Evolutionary conservation across 2,888 invertebrate species (phyloP).

Genomic region (Achlya flavicornis): DNA sequence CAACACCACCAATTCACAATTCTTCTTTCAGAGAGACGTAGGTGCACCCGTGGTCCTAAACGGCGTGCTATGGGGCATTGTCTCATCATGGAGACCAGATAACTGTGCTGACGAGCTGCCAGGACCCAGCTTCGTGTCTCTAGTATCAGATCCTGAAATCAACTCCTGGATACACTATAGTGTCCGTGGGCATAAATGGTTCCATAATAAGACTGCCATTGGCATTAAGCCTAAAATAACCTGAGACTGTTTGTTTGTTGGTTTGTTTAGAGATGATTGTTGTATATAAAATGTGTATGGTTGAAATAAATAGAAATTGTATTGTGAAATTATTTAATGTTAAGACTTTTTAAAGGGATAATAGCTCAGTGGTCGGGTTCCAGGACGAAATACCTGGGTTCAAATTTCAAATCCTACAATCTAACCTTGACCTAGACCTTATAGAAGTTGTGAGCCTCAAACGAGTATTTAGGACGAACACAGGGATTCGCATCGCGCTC

Average conservation of each 20-base stretch:
- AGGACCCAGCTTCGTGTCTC: conserved; percentile 49
- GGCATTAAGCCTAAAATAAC: neutral
- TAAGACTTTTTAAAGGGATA: no score
- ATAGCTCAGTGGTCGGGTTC: no score
- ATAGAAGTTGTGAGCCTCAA: no score
- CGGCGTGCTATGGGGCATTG: conserved; percentile 61
- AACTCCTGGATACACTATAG: conserved; percentile 60
- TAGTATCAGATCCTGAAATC: conserved; percentile 51
- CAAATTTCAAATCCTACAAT: no score
- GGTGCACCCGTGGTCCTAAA: conserved; percentile 69
- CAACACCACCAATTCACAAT: no score
- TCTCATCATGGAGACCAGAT: conserved; percentile 60
- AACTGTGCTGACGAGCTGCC: conserved; percentile 46
- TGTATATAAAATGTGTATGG: no score
- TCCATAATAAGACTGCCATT: neutral
- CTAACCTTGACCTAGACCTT: no score
- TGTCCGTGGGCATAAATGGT: conserved; percentile 41
- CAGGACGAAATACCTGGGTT: no score
- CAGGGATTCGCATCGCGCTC: no score
- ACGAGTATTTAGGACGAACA: no score
- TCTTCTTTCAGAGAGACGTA: conserved; percentile 53
- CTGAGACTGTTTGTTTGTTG: neutral
- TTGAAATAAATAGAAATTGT: no score
- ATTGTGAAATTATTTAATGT: no score
- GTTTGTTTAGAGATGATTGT: neutral